Evolutionary conservation across 2,888 invertebrate genomes (phyloP), one percentile per base, ranked within the genome.

Genomic region (Prosopocoilus inquinatus): DNA sequence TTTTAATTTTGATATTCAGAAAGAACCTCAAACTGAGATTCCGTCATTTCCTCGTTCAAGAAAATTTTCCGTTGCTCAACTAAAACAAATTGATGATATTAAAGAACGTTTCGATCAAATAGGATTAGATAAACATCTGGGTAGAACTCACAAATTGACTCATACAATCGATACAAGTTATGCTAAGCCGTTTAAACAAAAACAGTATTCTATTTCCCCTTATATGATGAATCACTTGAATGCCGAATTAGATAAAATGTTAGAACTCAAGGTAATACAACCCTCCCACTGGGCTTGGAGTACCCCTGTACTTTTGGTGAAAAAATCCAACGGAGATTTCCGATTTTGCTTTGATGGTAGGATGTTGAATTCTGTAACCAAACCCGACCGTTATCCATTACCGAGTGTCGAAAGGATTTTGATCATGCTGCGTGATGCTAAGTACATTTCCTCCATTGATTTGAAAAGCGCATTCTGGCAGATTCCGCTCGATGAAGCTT

Each of bases 321-420:
- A 61, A 13, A 70, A 70, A 49, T 39, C 32, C 28, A 46, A 59
- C 47, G 64, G 63, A 8, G 58, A n/a, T n/a, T n/a, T n/a, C n/a
- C n/a, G n/a, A n/a, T n/a, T n/a, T n/a, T n/a, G n/a, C n/a, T n/a
- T n/a, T 43, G 66, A 69, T 52, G 62, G 63, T 11, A 39, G 68
- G 16, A 60, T 60, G 34, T 47, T 68, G 0, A 70, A 68, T 47
- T 53, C 58, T 1, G 50, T 64, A 7, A 67, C 68, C 1, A 62
- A 64, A 56, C 34, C 57, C n/a, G 64, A 68, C 52, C 51, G 60
- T 9, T 68, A 67, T 47, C 70, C 67, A 1, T 44, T 70, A 1
- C 68, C 66, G 1, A 47, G 50, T 9, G 55, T 70, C 1, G 60
- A 59, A n/a, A 28, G 50, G 13, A 68, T 67, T 5, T 49, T 70